Evolutionary conservation across 2,888 invertebrate genomes (phyloP).

Genomic region (Ophion ellenae): DNA sequence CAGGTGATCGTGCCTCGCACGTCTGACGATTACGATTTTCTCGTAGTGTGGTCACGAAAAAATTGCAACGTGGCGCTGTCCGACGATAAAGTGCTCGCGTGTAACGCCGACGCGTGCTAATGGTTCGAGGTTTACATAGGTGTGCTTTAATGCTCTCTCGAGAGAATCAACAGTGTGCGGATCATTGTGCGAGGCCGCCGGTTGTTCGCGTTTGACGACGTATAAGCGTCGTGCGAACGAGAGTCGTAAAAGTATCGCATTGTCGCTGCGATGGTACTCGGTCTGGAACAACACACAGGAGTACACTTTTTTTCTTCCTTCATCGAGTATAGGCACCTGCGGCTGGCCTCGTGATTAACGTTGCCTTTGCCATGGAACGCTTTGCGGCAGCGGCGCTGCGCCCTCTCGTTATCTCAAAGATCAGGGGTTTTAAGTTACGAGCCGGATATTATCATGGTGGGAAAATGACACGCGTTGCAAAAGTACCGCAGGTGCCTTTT

Average conservation of each 20-base stretch:
- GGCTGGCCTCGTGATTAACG: slow-evolving; percentile 77
- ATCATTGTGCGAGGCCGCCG: slow-evolving; percentile 53
- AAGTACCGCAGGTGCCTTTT: no score
- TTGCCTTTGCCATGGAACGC: slow-evolving; percentile 78
- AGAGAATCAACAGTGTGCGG: slow-evolving; percentile 21
- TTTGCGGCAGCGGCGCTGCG: slow-evolving; percentile 72
- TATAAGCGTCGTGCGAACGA: slow-evolving; percentile 6
- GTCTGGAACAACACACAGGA: slow-evolving; percentile 27
- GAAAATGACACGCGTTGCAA: no score
- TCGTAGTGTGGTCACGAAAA: neutral
- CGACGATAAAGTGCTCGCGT: slow-evolving; percentile 22
- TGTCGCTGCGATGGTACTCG: slow-evolving; percentile 18
- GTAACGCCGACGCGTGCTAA: slow-evolving; percentile 33
- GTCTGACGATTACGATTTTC: slow-evolving; percentile 3
- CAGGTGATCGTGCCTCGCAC: no score
- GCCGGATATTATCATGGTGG: slow-evolving; percentile 51
- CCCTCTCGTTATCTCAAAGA: slow-evolving; percentile 75
- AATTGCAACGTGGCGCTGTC: slow-evolving; percentile 27
- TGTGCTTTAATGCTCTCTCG: slow-evolving; percentile 31
- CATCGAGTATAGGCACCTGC: slow-evolving; percentile 34
- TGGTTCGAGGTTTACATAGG: slow-evolving; percentile 43
- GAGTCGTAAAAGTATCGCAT: slow-evolving; percentile 29
- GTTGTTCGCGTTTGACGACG: slow-evolving; percentile 35
- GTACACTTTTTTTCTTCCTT: slow-evolving; percentile 8
- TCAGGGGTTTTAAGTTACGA: slow-evolving; percentile 77